Percentiles rank a stretch among this genome's conserved stretches.
phyloP scores from a whole-genome alignment of 2,113 vertebrate species.

The Colossoma macropomum region DNA sequence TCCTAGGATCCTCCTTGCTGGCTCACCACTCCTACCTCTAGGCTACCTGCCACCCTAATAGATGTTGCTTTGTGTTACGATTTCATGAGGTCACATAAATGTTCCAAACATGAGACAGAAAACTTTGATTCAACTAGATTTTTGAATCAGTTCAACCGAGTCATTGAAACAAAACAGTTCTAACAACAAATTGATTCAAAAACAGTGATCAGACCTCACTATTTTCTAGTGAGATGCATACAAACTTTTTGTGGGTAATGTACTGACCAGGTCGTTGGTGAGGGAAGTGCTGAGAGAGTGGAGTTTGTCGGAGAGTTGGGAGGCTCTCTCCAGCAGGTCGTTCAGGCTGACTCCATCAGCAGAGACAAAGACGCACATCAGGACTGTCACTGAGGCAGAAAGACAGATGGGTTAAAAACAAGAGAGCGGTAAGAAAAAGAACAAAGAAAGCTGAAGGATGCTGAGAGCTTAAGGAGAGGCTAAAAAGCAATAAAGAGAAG shows the following conservation, averaged over 20 bases:
- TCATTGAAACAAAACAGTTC: too few species aligned
- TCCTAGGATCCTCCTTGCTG: too few species aligned
- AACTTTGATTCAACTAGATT: too few species aligned
- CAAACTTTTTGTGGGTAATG: not conserved
- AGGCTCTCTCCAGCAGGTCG: conserved; percentile 76
- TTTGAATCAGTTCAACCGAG: too few species aligned
- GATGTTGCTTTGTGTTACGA: too few species aligned
- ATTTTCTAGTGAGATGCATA: too few species aligned
- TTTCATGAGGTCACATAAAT: too few species aligned
- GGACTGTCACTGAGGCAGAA: conserved; percentile 50
- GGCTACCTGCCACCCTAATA: too few species aligned
- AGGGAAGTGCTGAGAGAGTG: conserved; percentile 77
- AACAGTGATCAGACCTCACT: too few species aligned
- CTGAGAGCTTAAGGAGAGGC: not conserved
- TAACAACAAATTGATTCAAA: too few species aligned
- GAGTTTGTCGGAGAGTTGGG: conserved; percentile 77
- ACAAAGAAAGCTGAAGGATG: not conserved
- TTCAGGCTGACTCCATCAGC: conserved; percentile 65
- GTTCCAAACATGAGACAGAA: too few species aligned
- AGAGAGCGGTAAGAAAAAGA: not conserved
- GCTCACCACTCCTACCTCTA: too few species aligned
- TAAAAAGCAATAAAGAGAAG: not conserved
- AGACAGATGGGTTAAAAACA: not conserved
- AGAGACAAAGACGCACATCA: conserved; percentile 56
- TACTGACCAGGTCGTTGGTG: conserved; percentile 74